Evolutionary conservation across 2,113 vertebrate genomes (phyloP).

Genomic region (Coptodon rendalli): DNA sequence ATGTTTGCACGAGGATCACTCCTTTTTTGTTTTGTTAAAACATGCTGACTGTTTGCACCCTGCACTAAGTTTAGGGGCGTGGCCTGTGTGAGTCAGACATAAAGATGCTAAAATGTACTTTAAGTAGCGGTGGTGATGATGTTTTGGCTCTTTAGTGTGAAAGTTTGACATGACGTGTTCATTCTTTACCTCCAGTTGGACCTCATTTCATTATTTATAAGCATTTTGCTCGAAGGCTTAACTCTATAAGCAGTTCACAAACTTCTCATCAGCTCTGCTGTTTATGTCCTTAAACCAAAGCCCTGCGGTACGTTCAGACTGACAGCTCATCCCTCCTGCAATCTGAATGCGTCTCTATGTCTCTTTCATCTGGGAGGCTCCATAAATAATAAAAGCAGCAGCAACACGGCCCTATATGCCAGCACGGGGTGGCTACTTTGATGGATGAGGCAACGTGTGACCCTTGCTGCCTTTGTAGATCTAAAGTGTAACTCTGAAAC

Average conservation of each 20-base stretch:
- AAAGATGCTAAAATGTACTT: not conserved
- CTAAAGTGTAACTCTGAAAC: not conserved
- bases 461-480: conserved; percentile 1
- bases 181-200: not conserved
- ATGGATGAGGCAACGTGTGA: conserved; percentile 37
- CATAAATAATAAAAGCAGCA: conserved; percentile 47
- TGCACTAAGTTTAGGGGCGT: not conserved
- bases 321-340: conserved; percentile 13
- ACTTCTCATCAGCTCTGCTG: not conserved
- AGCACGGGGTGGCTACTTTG: conserved; percentile 9
- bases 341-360: not conserved
- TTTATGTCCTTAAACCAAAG: not conserved
- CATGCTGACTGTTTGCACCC: not conserved
- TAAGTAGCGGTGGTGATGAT: not conserved
- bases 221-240: not conserved
- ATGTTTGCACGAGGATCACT: not conserved
- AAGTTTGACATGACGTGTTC: not conserved
- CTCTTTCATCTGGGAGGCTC: conserved; percentile 18
- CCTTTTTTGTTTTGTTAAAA: not conserved
- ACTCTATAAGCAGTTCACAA: not conserved
- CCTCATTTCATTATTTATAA: not conserved
- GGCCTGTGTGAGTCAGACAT: not conserved
- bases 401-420: not conserved
- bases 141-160: not conserved
- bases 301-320: not conserved